A percentile compares a stretch with the other conserved stretches of the same genome.
phyloP scores from a whole-genome alignment of 2,888 invertebrate species.

The Schrankia costaestrigalis region DNA sequence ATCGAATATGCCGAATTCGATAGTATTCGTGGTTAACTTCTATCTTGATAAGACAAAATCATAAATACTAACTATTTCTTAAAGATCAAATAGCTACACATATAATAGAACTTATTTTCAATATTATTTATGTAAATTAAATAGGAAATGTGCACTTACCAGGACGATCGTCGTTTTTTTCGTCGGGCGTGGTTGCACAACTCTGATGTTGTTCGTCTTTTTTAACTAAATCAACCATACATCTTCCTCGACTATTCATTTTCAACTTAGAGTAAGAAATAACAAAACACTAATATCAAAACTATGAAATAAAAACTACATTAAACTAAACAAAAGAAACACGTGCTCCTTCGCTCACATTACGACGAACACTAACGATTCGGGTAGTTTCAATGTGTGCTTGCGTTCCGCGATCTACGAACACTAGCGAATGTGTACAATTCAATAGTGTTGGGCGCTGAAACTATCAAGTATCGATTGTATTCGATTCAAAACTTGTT shows the following conservation, averaged over 20 bases:
- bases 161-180: slow-evolving; percentile 1
- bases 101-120: background rate
- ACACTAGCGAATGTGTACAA: background rate
- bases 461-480: background rate
- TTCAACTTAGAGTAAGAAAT: slow-evolving; percentile 1
- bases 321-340: background rate
- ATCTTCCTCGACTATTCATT: slow-evolving; percentile 4
- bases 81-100: background rate
- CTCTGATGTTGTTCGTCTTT: background rate
- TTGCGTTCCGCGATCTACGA: background rate
- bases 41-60: background rate
- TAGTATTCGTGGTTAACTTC: background rate
- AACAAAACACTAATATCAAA: slow-evolving; percentile 2
- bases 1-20: slow-evolving; percentile 2
- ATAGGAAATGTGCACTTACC: background rate
- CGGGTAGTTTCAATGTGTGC: background rate
- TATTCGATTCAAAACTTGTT: slow-evolving; percentile 2
- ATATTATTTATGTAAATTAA: background rate
- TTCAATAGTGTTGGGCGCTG: background rate
- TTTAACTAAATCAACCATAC: slow-evolving; percentile 1
- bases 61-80: background rate
- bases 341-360: slow-evolving; percentile 1
- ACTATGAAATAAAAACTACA: slow-evolving; percentile 1
- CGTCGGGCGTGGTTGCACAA: background rate
- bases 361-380: slow-evolving; percentile 2